Percentiles rank a stretch among this genome's conserved stretches.
phyloP scores from a whole-genome alignment of 2,888 invertebrate genomes.

The Patella caerulea region DNA sequence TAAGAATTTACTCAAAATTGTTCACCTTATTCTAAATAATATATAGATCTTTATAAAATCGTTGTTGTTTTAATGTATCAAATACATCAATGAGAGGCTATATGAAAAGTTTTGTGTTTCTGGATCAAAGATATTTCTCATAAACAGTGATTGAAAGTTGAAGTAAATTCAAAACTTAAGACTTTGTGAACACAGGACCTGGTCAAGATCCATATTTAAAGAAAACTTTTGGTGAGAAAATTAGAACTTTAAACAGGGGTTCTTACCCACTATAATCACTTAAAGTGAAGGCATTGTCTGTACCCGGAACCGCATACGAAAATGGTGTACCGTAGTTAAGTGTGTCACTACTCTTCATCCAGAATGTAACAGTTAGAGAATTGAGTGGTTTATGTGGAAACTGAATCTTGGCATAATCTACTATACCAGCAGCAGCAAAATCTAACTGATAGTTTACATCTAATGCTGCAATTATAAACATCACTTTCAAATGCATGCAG shows the following conservation, averaged over 20 bases:
- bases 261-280: constrained; percentile 80
- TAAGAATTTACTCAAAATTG: too few species aligned
- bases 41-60: too few species aligned
- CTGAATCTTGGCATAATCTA: constrained; percentile 76
- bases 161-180: not conserved
- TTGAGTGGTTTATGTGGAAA: constrained; percentile 71
- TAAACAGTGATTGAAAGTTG: not conserved
- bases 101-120: too few species aligned
- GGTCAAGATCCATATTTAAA: not conserved
- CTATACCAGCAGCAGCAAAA: constrained; percentile 76
- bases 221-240: not conserved
- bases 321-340: constrained; percentile 80
- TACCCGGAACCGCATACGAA: constrained; percentile 77
- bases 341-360: constrained; percentile 78
- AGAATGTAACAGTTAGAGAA: constrained; percentile 77
- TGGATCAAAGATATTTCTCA: too few species aligned
- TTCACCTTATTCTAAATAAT: too few species aligned
- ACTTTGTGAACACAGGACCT: not conserved
- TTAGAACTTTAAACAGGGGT: not conserved
- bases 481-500: too few species aligned
- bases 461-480: constrained; percentile 61
- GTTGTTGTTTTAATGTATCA: too few species aligned
- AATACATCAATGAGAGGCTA: too few species aligned
- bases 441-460: constrained; percentile 75
- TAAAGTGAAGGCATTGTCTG: constrained; percentile 79